Evolutionary conservation across 2,797 vertebrate genomes (phyloP), one percentile per base, ranked within the genome.

Genomic region (Propithecus perrieri): DNA sequence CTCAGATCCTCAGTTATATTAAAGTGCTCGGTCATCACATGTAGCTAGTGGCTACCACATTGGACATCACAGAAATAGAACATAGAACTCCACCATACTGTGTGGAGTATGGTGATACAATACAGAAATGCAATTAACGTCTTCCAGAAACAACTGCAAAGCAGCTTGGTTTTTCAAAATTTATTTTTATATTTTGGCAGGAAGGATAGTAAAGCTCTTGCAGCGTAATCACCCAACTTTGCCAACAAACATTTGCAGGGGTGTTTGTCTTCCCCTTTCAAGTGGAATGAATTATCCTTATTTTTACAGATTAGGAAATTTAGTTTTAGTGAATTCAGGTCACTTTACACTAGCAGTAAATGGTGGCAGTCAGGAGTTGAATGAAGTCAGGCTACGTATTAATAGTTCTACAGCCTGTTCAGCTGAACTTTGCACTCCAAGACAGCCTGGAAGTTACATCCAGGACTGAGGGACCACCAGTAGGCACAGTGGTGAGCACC

Each of bases 401-500:
- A 28, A 59, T 59, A 90, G 28, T 46, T 79, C 30, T 46, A 71
- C 61, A 94, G n/a, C 59, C 12, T 53, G 17, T 75, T 55, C 75
- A 28, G 17, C 9, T 59, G 43, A 67, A 4, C 71, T 63, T 76
- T 65, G 7, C 10, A 1, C 43, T 53, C 8, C 22, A 28, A 35
- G 35, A 74, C 0, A 14, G 26, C 59, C n/a, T 11, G 2, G 53
- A 74, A 7, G 38, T 6, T 28, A 33, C 4, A 17, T 46, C 14
- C 11, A 48, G n/a, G 50, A 65, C 35, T 12, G 9, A 71, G 9
- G 35, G 20, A 11, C 11, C 2, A 1, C 38, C 7, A 1, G 3
- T 38, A 26, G 4, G 6, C 1, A 0, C 1, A 2, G 38, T 9
- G 2, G 0, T 18, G 14, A 41, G 2, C 18, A n/a, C 35, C 7